These are phyloP conservation scores for Columba livia DNA, from an alignment of 2,113 vertebrate genomes.

Conservation along the genomic window DNA sequence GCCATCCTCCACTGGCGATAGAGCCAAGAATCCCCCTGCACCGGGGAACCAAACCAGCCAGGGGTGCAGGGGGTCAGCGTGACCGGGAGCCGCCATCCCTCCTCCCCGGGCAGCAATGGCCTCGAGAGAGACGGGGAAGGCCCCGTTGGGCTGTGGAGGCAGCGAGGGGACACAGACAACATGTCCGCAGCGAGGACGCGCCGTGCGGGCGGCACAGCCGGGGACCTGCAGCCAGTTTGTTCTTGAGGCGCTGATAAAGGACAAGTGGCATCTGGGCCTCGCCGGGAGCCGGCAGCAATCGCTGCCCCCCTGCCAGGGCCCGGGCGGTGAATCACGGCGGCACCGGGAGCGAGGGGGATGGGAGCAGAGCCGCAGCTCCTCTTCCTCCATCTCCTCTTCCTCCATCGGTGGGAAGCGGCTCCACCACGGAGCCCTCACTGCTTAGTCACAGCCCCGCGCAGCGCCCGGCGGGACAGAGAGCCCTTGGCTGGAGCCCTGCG, in stretches of 20 bases:
- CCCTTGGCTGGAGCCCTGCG: neutral
- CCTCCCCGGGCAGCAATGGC: neutral
- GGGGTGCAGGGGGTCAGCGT: rapidly evolving
- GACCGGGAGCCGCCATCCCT: neutral
- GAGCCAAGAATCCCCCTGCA: neutral
- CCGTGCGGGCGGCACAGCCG: neutral
- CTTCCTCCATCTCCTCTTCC: conserved; percentile 49
- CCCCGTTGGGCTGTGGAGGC: neutral
- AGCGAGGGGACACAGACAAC: neutral
- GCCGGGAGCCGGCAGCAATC: no score
- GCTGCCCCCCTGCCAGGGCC: no score
- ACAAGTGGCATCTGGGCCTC: neutral
- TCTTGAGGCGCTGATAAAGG: neutral
- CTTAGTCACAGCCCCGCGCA: conserved; percentile 5
- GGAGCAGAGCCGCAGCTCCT: neutral
- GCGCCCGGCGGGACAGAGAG: no score
- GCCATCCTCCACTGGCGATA: rapidly evolving
- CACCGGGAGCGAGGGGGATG: neutral
- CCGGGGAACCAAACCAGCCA: rapidly evolving
- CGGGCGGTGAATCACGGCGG: neutral
- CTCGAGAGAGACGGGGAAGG: neutral
- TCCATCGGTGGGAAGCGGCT: conserved; percentile 2
- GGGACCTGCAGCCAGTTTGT: neutral
- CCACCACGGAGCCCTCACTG: neutral
- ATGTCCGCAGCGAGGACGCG: conserved; percentile 2